phyloP scores from a whole-genome alignment of 2,113 vertebrate genomes.

The Theropithecus gelada region DNA sequence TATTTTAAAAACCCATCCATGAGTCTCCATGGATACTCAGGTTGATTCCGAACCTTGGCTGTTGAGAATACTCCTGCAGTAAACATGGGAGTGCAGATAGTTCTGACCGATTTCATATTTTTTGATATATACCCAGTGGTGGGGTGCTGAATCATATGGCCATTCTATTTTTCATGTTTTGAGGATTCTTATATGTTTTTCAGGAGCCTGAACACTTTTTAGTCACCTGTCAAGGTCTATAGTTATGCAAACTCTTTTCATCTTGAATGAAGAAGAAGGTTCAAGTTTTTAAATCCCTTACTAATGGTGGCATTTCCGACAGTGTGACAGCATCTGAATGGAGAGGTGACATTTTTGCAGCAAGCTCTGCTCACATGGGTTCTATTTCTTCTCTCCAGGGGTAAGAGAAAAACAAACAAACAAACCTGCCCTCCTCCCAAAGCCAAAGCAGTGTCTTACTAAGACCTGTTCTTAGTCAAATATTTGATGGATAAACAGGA shows the following conservation, averaged over 20 bases:
- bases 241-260: neutral
- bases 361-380: neutral
- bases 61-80: neutral
- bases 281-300: neutral
- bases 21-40: neutral
- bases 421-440: neutral
- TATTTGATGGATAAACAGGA: neutral
- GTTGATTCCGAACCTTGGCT: neutral
- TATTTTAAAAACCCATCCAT: neutral
- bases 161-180: neutral
- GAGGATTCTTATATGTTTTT: neutral
- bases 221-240: neutral
- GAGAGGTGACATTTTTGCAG: no score
- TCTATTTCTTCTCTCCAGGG: neutral
- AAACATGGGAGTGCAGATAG: neutral
- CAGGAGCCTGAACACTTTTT: neutral
- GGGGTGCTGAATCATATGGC: neutral
- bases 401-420: neutral
- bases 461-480: neutral
- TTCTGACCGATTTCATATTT: neutral
- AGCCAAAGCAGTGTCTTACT: neutral
- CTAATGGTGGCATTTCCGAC: neutral
- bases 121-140: neutral
- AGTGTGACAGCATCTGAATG: rapidly evolving
- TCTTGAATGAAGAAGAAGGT: neutral